phyloP scores from a whole-genome alignment of 2,888 invertebrate species.

The Torymus auratus region DNA sequence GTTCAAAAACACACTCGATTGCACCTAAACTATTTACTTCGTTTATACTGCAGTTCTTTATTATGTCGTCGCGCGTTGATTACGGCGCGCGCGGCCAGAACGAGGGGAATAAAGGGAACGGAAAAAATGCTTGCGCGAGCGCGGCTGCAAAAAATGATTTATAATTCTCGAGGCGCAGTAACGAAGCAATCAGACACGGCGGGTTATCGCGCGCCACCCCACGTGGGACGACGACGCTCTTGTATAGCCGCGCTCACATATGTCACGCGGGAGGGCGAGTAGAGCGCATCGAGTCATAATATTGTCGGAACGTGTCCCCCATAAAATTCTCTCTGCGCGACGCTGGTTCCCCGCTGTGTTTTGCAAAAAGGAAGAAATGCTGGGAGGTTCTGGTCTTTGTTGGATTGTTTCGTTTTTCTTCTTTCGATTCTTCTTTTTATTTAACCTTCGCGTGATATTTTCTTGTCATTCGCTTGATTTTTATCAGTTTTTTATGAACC shows the following conservation, averaged over 20 bases:
- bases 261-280: conserved; percentile 27
- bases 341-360: no score
- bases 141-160: conserved; percentile 53
- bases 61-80: conserved; percentile 39
- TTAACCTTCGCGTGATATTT: no score
- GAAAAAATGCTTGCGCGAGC: neutral
- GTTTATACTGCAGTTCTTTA: conserved; percentile 14
- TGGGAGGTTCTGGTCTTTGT: no score
- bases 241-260: conserved; percentile 5
- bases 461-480: no score
- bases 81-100: conserved; percentile 8
- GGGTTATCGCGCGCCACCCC: conserved; percentile 23
- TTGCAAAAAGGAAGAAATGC: no score
- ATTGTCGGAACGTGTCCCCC: conserved; percentile 55
- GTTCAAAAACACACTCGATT: neutral
- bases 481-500: no score
- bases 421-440: no score
- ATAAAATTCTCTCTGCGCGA: conserved; percentile 26
- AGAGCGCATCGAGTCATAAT: conserved; percentile 59
- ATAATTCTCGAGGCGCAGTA: conserved; percentile 57
- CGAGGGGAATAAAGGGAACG: neutral
- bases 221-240: conserved; percentile 41
- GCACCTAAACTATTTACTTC: conserved; percentile 10
- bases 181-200: conserved; percentile 57
- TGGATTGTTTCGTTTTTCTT: no score